Percentiles rank a stretch among this genome's conserved stretches.
Conservation (phyloP, 2,113 vertebrate species). For the Elaphurus davidianus region DNA sequence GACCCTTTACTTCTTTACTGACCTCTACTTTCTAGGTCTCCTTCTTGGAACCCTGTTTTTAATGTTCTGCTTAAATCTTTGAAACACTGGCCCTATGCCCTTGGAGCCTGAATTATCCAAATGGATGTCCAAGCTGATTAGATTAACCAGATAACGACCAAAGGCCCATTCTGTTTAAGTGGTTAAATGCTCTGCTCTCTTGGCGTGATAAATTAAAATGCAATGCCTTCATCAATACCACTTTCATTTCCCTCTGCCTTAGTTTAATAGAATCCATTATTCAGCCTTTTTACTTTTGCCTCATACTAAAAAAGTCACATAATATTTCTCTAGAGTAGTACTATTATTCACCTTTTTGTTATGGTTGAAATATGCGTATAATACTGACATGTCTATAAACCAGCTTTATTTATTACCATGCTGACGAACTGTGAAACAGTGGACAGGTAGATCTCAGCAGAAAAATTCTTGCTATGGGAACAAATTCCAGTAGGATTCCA, state of each 20-base stretch:
- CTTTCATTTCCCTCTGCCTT: conserved; percentile 19
- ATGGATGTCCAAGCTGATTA: background rate
- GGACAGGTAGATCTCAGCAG: background rate
- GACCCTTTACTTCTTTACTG: background rate
- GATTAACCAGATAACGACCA: background rate
- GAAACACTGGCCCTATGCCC: background rate
- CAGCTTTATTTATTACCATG: background rate
- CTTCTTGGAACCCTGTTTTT: background rate
- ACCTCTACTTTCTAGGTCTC: background rate
- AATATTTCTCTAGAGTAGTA: background rate
- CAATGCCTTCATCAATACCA: background rate
- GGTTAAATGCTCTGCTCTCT: background rate
- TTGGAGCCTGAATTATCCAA: background rate
- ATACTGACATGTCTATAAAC: background rate
- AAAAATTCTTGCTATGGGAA: conserved; percentile 9
- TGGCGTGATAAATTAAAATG: background rate
- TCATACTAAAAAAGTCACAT: background rate
- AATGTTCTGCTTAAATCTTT: conserved; percentile 20
- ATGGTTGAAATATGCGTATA: background rate
- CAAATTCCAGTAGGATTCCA: conserved; percentile 34
- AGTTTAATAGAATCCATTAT: background rate
- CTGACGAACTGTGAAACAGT: conserved; percentile 7
- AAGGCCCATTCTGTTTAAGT: background rate
- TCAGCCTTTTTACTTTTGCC: background rate
- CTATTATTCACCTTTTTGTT: background rate